A percentile compares a stretch with the other conserved stretches of the same genome.
Conservation (phyloP, 2,888 invertebrate genomes). For the Anaspis maculata region DNA sequence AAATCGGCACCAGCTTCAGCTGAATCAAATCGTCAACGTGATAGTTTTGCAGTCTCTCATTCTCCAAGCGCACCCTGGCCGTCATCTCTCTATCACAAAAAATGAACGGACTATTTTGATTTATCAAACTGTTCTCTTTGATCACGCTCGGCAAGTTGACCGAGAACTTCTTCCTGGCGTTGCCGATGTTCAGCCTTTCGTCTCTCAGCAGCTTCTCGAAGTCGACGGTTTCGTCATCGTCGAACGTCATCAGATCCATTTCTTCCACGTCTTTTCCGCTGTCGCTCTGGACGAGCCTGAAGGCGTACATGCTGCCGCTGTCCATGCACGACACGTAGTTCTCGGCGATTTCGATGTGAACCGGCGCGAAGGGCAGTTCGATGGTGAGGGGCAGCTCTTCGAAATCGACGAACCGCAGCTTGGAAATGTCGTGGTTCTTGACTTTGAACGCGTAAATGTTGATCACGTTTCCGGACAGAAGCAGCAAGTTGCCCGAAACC, state of each 20-base stretch:
- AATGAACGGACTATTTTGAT: slow-evolving; percentile 41
- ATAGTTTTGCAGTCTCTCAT: slow-evolving; percentile 31
- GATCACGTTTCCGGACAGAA: slow-evolving; percentile 41
- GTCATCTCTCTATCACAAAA: slow-evolving; percentile 41
- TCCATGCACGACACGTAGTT: slow-evolving; percentile 60
- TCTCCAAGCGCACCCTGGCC: slow-evolving; percentile 38
- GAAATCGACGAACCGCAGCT: slow-evolving; percentile 61
- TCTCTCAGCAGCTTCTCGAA: slow-evolving; percentile 33
- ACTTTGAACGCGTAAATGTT: slow-evolving; percentile 53
- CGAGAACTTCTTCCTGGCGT: slow-evolving; percentile 32
- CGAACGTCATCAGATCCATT: too few species aligned
- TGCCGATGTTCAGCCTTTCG: slow-evolving; percentile 25
- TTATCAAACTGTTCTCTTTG: slow-evolving; percentile 39
- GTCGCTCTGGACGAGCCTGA: slow-evolving; percentile 40
- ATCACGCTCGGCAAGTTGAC: slow-evolving; percentile 40
- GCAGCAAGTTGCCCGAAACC: slow-evolving; percentile 41
- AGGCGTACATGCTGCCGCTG: slow-evolving; percentile 53
- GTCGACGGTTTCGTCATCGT: slow-evolving; percentile 34
- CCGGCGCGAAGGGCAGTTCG: slow-evolving; percentile 54
- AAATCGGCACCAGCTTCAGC: slow-evolving; percentile 41
- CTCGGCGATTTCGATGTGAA: slow-evolving; percentile 54
- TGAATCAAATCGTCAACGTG: slow-evolving; percentile 43
- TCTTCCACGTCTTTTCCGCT: too few species aligned
- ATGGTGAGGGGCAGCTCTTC: slow-evolving; percentile 57
- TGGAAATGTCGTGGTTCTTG: slow-evolving; percentile 59